Percentiles rank a stretch among this genome's conserved stretches.
Conservation (phyloP, 2,888 invertebrate genomes). For the Acanthosepion pharaonis region DNA sequence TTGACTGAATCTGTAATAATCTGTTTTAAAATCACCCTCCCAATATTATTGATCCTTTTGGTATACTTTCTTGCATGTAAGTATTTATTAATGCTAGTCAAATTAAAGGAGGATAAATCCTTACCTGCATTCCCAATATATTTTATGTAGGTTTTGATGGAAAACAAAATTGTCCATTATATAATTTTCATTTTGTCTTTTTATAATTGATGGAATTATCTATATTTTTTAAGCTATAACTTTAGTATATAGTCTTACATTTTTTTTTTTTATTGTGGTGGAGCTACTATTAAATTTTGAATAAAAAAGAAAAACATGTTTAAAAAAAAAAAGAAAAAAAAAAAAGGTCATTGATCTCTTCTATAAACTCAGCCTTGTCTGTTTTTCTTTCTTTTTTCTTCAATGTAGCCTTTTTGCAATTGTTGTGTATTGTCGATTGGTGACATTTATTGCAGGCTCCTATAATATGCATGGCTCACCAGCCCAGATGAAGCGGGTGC, state of each 20-base stretch:
- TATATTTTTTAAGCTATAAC: not conserved
- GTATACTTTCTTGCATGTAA: too few relatives aligned
- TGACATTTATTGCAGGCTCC: constrained; percentile 43
- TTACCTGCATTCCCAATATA: not conserved
- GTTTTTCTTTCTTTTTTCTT: not conserved
- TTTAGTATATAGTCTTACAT: not conserved
- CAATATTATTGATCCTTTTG: too few relatives aligned
- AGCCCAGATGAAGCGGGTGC: constrained; percentile 39
- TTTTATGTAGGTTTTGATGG: not conserved
- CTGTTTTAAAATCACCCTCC: too few relatives aligned
- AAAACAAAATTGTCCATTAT: not conserved
- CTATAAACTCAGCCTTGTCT: not conserved
- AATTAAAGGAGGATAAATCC: not conserved
- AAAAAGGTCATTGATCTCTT: not conserved
- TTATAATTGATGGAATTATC: not conserved
- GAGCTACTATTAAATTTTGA: not conserved
- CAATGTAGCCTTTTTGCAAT: not conserved
- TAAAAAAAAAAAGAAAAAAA: not conserved
- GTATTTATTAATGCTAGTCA: too few relatives aligned
- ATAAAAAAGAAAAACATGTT: too few relatives aligned
- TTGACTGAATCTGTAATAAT: too few relatives aligned
- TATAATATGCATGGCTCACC: constrained; percentile 43
- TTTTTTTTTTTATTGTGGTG: not conserved
- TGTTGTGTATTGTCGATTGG: constrained; percentile 17
- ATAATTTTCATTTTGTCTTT: not conserved